A percentile compares a stretch with the other conserved stretches of the same genome.
phyloP scores from a whole-genome alignment of 2,888 invertebrate species.

The Cosmopolites sordidus region DNA sequence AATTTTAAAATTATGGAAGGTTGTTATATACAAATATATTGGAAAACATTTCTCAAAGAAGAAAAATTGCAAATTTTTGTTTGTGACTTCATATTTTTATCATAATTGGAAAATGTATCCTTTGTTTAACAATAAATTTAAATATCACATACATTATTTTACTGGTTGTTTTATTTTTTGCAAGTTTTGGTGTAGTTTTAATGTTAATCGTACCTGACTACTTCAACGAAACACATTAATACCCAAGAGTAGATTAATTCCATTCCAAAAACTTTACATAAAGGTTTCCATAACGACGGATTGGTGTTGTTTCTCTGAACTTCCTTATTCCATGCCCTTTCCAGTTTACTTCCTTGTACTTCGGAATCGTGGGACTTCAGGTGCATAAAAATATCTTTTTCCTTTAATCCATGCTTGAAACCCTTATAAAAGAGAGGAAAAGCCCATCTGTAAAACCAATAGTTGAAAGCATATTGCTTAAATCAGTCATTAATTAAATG shows the following conservation, averaged over 20 bases:
- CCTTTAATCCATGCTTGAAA: constrained; percentile 47
- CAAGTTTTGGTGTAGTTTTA: too few relatives aligned
- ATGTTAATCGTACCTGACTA: constrained; percentile 7
- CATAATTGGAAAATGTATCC: too few relatives aligned
- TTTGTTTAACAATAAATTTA: too few relatives aligned
- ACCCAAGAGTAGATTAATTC: constrained; percentile 29
- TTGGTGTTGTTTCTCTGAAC: constrained; percentile 25
- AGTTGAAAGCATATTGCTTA: too few relatives aligned
- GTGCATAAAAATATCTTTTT: constrained; percentile 50
- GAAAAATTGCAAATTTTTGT: too few relatives aligned
- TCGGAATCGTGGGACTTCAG: constrained; percentile 47
- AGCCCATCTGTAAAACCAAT: constrained; percentile 50
- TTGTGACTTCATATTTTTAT: too few relatives aligned
- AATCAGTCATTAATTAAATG: too few relatives aligned
- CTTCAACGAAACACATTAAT: constrained; percentile 25
- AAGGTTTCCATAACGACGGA: constrained; percentile 32
- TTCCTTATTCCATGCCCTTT: constrained; percentile 39
- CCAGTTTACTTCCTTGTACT: constrained; percentile 34
- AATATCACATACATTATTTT: too few relatives aligned
- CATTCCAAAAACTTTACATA: constrained; percentile 31
- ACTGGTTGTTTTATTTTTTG: too few relatives aligned
- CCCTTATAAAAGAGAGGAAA: constrained; percentile 50
- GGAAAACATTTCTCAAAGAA: too few relatives aligned
- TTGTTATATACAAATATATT: too few relatives aligned
- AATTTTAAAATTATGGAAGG: too few relatives aligned